Conservation (phyloP, 37 sponge, comb jelly and placozoan species). For the Diacarnus erythraeanus region DNA sequence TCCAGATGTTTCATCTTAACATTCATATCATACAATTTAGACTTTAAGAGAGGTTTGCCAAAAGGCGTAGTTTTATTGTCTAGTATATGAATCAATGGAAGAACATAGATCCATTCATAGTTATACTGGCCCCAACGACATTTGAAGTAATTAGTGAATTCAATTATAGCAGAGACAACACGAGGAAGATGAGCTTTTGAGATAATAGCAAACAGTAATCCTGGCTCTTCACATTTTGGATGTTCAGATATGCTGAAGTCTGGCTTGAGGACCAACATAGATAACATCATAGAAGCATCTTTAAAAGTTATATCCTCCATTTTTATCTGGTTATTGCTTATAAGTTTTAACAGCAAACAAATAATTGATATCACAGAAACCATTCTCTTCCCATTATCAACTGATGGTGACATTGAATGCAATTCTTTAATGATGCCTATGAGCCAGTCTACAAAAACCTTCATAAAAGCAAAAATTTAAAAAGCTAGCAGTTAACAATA, state of each 20-base stretch:
- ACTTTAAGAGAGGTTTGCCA: background rate
- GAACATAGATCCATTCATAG: background rate
- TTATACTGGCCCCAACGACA: background rate
- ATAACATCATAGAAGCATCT: background rate
- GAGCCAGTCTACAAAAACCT: background rate
- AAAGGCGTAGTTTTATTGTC: background rate
- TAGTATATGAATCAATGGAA: conserved; percentile 4
- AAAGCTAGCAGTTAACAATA: background rate
- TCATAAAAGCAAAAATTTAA: background rate
- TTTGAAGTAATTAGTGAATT: background rate
- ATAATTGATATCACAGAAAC: background rate
- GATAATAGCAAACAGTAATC: background rate
- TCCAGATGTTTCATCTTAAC: no score
- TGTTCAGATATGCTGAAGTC: background rate
- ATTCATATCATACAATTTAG: no score
- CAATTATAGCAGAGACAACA: background rate
- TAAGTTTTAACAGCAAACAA: background rate
- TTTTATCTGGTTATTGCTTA: background rate
- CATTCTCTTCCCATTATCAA: conserved; percentile 8
- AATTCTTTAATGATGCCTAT: background rate
- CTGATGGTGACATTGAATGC: no score
- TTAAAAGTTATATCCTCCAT: background rate
- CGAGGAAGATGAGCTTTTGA: background rate
- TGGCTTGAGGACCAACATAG: background rate
- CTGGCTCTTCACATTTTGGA: conserved; percentile 1